Evolutionary conservation across 1,140 invertebrate species (phyloP), one percentile per base, ranked within the genome.

Genomic region (Nephila pilipes): DNA sequence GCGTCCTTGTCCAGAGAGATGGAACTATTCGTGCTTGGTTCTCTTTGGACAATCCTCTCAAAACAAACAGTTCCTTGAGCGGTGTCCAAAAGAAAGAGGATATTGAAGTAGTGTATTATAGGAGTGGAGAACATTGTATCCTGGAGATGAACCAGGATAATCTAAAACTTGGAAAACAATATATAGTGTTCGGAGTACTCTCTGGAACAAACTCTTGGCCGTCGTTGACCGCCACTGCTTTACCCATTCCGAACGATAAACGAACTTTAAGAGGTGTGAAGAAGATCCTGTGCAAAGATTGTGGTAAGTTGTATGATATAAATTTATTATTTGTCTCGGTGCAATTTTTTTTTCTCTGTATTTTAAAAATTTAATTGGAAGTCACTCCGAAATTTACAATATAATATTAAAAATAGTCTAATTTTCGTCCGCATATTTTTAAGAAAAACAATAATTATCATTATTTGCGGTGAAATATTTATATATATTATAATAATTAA

Each of bases 221-320:
- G 14, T 93, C 85, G 12, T 12, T 93, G 63, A 63, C 91, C 32
- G 92, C 92, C 80, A 55, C 92, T 65, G 92, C 92, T 81, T 69
- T 93, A 81, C 92, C 92, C 92, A 93, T 93, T 89, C 85, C 92
- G 85, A 88, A 93, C 36, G 92, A 93, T 1, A 93, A 93, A 29
- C 92, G 92, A 93, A 93, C 79, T 81, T 93, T 93, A 22, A 69
- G 87, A 83, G 92, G 85, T 4, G 87, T 93, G 1, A 93, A 89
- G 92, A 88, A 65, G 60, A 57, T 93, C 10, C 32, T 93, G 20
- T 93, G 92, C 55, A 81, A 81, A 81, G 92, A 63, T 57, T 93
- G 92, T 65, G 92, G 92, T 93, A 60, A 93, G 92, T 93, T 20
- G 5, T 46, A 46, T 2, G 16, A 25, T n/a, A 65, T 29, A 32